These are phyloP conservation scores for Desoria tigrina DNA, from an alignment of 2,888 invertebrate genomes.

Conservation along the genomic window DNA sequence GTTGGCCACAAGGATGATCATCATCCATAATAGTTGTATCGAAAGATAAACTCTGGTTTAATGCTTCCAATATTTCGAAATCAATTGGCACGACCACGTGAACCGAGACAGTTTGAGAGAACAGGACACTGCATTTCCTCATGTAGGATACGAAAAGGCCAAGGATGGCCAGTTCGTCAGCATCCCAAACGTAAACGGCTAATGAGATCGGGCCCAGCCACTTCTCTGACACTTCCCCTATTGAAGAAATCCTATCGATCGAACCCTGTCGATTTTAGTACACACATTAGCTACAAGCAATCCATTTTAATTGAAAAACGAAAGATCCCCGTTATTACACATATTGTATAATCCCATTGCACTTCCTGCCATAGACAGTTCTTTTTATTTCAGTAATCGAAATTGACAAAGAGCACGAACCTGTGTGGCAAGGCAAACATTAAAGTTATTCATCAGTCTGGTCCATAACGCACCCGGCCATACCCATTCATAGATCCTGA, in stretches of 20 bases:
- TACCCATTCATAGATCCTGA: conserved; percentile 52
- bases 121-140: conserved; percentile 70
- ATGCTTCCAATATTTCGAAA: conserved; percentile 15
- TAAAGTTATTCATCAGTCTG: conserved; percentile 50
- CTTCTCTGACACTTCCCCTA: conserved; percentile 75
- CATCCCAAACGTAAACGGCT: conserved; percentile 68
- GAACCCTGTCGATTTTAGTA: conserved; percentile 68
- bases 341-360: not conserved
- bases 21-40: conserved; percentile 28
- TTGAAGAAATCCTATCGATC: conserved; percentile 74
- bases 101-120: conserved; percentile 72
- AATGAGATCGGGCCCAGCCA: conserved; percentile 85
- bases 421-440: conserved; percentile 53
- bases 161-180: conserved; percentile 69
- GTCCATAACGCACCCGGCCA: conserved; percentile 51
- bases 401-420: conserved; percentile 19
- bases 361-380: too few relatives aligned
- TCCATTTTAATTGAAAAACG: not conserved
- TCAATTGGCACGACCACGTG: conserved; percentile 61
- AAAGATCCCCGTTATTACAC: not conserved
- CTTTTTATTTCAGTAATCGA: not conserved
- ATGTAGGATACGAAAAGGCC: conserved; percentile 75
- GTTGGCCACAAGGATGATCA: conserved; percentile 67
- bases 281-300: too few relatives aligned
- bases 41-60: conserved; percentile 3